Evolutionary conservation across 2,888 invertebrate genomes (phyloP).

Genomic region (Dasypogon diadema): DNA sequence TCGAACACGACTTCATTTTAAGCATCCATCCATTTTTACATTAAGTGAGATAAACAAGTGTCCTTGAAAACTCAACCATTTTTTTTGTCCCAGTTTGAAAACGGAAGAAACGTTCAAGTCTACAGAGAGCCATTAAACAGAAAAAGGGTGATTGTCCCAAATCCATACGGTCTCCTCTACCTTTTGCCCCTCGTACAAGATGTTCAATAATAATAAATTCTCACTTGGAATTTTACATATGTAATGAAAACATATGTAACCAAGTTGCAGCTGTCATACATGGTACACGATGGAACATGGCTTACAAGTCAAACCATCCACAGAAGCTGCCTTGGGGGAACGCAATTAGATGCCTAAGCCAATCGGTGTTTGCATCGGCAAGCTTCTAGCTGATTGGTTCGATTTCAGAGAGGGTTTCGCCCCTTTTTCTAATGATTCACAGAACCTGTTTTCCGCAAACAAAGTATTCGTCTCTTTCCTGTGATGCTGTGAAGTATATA

Average conservation of each 20-base stretch:
- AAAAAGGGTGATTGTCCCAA: slow-evolving; percentile 9
- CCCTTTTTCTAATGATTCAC: slow-evolving; percentile 1
- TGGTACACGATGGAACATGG: slow-evolving; percentile 6
- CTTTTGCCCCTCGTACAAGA: background rate
- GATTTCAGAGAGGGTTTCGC: background rate
- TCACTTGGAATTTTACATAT: slow-evolving; percentile 20
- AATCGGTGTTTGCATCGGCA: background rate
- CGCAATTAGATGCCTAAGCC: background rate
- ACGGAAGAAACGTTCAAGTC: too few relatives aligned
- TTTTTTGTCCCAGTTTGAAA: too few relatives aligned
- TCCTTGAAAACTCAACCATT: too few relatives aligned
- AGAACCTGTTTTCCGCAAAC: slow-evolving; percentile 11
- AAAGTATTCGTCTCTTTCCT: slow-evolving; percentile 8
- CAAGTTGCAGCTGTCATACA: slow-evolving; percentile 25
- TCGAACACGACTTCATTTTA: too few relatives aligned
- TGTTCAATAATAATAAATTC: slow-evolving; percentile 8
- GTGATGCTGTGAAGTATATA: background rate
- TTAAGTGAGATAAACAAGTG: too few relatives aligned
- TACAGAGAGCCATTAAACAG: background rate
- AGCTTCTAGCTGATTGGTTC: slow-evolving; percentile 4
- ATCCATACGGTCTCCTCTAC: background rate
- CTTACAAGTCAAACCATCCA: background rate
- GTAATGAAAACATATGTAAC: slow-evolving; percentile 22
- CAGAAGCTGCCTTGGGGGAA: background rate
- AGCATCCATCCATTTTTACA: too few relatives aligned